Evolutionary conservation across 2,113 vertebrate genomes (phyloP).

Genomic region (Caretta caretta): DNA sequence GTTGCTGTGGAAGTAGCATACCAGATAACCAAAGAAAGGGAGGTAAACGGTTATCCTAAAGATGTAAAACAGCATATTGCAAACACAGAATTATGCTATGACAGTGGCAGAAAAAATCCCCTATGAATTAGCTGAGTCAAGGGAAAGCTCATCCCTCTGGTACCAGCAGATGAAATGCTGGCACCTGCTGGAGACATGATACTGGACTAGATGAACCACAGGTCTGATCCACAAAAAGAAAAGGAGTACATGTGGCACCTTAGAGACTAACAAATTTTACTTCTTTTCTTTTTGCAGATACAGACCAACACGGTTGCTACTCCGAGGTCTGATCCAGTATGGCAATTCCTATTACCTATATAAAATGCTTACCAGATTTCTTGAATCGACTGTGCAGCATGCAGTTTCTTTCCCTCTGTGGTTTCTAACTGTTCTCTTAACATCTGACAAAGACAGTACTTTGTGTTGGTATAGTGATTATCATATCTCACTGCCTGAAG

Average conservation of each 20-base stretch:
- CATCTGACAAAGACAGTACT: constrained; percentile 98
- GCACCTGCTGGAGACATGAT: neutral
- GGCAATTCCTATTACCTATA: neutral
- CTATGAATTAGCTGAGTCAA: neutral
- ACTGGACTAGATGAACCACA: neutral
- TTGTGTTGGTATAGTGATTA: constrained; percentile 96
- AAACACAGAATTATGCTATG: neutral
- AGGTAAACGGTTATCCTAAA: neutral
- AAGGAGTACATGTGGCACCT: no score
- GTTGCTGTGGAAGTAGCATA: neutral
- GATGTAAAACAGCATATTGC: neutral
- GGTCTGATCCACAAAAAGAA: neutral
- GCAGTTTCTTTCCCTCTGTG: constrained; percentile 89
- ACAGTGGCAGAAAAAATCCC: neutral
- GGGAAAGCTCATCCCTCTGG: neutral
- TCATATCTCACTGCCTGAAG: constrained; percentile 91
- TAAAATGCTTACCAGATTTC: constrained; percentile 90
- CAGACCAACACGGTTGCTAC: no score
- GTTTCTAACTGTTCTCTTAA: constrained; percentile 93
- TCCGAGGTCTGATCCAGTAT: neutral
- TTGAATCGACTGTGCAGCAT: constrained; percentile 88
- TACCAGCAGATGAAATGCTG: neutral
- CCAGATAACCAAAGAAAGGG: neutral
- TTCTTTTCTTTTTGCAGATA: no score
- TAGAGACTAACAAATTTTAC: no score